phyloP scores from a whole-genome alignment of 2,113 vertebrate genomes.

The Myotis lucifugus region DNA sequence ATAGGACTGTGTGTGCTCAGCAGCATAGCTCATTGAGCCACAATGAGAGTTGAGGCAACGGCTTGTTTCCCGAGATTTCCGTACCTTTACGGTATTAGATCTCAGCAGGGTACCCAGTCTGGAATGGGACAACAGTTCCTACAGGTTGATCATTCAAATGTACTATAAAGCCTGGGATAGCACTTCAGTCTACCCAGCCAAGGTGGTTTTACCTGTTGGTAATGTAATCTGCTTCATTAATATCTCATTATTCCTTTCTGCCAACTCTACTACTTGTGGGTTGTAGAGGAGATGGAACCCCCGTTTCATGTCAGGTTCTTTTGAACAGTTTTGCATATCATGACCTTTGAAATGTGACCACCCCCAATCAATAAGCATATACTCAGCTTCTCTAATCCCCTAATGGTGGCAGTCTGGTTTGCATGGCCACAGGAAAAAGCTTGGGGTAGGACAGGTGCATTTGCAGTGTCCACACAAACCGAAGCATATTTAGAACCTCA shows the following conservation, averaged over 20 bases:
- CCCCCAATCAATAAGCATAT: background rate
- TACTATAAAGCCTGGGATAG: background rate
- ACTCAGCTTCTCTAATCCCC: background rate
- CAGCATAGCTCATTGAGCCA: background rate
- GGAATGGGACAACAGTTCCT: background rate
- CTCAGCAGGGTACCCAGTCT: background rate
- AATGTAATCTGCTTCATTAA: background rate
- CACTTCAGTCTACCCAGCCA: background rate
- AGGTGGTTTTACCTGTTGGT: background rate
- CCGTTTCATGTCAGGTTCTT: background rate
- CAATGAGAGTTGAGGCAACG: background rate
- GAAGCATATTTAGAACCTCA: background rate
- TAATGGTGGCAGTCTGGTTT: background rate
- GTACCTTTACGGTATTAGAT: background rate
- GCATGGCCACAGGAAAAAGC: background rate
- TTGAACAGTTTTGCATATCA: background rate
- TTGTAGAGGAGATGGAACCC: background rate
- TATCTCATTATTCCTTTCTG: background rate
- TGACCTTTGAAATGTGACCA: background rate
- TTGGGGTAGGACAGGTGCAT: background rate
- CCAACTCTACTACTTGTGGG: background rate
- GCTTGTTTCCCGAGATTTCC: background rate
- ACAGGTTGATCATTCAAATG: background rate
- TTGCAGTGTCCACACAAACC: background rate
- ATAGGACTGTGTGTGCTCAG: background rate